These are phyloP conservation scores for Trissolcus japonicus DNA, from an alignment of 2,888 invertebrate genomes.

Conservation along the genomic window DNA sequence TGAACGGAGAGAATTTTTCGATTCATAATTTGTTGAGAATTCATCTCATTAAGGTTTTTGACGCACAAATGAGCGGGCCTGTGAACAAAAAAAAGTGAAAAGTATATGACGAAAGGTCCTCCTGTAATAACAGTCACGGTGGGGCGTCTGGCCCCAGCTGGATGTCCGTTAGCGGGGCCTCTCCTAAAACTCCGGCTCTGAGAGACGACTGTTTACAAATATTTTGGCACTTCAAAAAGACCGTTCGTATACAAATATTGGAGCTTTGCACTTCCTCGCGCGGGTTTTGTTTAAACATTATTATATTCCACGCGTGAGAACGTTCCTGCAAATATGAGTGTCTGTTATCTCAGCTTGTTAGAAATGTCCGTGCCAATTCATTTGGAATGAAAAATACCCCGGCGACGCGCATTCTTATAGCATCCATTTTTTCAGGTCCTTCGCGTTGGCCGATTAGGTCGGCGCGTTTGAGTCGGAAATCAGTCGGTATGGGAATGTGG, in stretches of 20 bases:
- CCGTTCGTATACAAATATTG: conserved; percentile 1
- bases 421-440: conserved; percentile 3
- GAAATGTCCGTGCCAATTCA: conserved; percentile 63
- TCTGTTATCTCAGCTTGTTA: conserved; percentile 3
- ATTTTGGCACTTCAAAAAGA: conserved; percentile 67
- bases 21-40: conserved; percentile 45
- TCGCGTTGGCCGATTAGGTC: not conserved
- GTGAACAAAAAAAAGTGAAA: conserved; percentile 43
- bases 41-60: conserved; percentile 43
- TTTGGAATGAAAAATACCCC: conserved; percentile 70
- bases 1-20: conserved; percentile 20
- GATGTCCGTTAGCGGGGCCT: conserved; percentile 65
- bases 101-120: conserved; percentile 56
- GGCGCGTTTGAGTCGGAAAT: conserved; percentile 23
- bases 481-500: conserved; percentile 7
- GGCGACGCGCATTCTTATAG: conserved; percentile 52
- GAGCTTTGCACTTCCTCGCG: not conserved
- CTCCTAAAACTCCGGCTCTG: conserved; percentile 65
- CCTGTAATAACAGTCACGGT: conserved; percentile 62
- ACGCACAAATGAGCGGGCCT: conserved; percentile 46
- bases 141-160: conserved; percentile 73
- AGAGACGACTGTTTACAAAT: conserved; percentile 72
- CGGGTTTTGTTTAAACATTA: not conserved
- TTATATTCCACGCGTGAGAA: not conserved
- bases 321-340: too few species aligned